Evolutionary conservation across 2,797 vertebrate species (phyloP).

Genomic region (Tympanoctomys barrerae): DNA sequence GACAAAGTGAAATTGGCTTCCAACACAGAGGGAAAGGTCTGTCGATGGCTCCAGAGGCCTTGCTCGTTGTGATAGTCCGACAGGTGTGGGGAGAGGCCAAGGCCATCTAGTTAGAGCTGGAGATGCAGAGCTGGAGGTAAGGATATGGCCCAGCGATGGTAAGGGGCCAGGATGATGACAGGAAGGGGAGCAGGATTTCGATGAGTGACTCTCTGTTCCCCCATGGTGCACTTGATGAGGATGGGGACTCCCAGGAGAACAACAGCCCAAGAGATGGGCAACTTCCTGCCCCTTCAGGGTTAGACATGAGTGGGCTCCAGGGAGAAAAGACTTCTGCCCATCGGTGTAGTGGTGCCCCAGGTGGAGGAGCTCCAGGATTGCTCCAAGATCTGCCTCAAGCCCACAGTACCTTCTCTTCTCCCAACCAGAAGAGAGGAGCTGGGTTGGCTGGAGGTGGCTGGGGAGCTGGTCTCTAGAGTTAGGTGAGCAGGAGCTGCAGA

Average conservation of each 20-base stretch:
- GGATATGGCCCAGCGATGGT: background rate
- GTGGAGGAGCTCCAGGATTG: fast-evolving
- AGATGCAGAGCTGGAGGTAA: background rate
- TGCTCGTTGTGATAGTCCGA: background rate
- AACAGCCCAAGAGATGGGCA: background rate
- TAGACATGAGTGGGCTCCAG: background rate
- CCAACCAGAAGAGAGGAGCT: background rate
- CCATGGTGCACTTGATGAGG: background rate
- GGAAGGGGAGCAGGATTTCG: background rate
- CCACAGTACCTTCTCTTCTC: background rate
- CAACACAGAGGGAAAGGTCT: background rate
- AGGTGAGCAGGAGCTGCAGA: too few species aligned
- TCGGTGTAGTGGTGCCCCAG: too few species aligned
- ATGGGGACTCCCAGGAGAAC: background rate
- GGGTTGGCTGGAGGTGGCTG: background rate
- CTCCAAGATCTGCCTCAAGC: background rate
- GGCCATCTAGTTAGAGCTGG: background rate
- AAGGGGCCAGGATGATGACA: background rate
- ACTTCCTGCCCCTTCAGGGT: background rate
- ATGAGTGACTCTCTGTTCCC: background rate
- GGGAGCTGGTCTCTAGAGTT: background rate
- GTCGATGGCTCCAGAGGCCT: background rate
- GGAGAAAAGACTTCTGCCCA: background rate
- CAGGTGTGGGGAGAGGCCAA: background rate
- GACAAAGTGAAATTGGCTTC: background rate